phyloP scores from a whole-genome alignment of 2,797 vertebrate species.

The Dendrocincla tyrannina region DNA sequence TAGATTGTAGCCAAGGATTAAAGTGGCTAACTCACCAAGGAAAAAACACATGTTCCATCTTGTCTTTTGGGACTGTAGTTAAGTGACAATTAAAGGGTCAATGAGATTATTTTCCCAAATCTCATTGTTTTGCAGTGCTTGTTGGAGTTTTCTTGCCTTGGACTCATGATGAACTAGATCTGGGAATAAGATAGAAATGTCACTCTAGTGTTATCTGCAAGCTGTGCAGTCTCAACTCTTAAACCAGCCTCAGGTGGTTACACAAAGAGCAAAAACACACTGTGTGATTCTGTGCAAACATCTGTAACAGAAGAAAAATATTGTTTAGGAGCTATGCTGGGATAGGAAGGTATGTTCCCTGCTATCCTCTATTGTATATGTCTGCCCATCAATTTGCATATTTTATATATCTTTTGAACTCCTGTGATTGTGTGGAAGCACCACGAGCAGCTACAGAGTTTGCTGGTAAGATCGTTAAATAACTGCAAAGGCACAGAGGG shows the following conservation, averaged over 20 bases:
- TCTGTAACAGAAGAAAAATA: not conserved
- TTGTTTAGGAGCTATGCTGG: not conserved
- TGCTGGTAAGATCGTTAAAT: not conserved
- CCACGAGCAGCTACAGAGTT: not conserved
- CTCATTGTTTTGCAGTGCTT: accelerated
- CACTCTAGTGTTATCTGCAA: not conserved
- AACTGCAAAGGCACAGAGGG: not conserved
- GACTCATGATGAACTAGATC: not conserved
- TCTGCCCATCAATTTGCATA: not conserved
- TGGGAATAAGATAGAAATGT: not conserved
- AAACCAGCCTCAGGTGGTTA: not conserved
- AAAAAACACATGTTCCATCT: not conserved
- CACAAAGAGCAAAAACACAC: not conserved
- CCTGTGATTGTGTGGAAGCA: not conserved
- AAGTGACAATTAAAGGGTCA: not conserved
- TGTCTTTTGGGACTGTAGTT: not conserved
- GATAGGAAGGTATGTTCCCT: not conserved
- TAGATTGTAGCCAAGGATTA: not conserved
- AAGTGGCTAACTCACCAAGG: not conserved
- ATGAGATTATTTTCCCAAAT: not conserved
- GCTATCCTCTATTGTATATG: not conserved
- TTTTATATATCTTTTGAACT: not conserved
- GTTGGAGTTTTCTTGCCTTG: not conserved
- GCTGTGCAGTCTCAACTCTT: not conserved
- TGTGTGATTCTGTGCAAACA: not conserved